These are phyloP conservation scores for Characodon lateralis DNA, from an alignment of 2,797 vertebrate genomes.

Conservation along the genomic window DNA sequence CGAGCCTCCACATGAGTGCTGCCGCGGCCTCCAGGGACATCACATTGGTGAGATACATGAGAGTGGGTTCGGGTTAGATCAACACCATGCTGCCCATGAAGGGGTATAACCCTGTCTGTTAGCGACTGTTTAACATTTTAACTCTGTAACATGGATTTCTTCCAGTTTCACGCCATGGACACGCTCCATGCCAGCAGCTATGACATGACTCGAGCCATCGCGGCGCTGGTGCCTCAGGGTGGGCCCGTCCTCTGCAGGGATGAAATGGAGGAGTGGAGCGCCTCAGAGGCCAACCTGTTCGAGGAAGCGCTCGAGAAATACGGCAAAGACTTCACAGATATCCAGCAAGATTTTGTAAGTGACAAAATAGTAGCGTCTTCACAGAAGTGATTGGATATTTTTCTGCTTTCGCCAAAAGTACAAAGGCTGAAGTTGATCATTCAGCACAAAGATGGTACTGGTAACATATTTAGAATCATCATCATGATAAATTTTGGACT, in stretches of 20 bases:
- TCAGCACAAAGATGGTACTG: not conserved
- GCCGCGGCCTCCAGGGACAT: slow-evolving; percentile 93
- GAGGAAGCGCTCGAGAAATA: slow-evolving; percentile 98
- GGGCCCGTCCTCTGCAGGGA: slow-evolving; percentile 95
- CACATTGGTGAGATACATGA: slow-evolving; percentile 87
- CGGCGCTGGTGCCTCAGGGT: slow-evolving; percentile 94
- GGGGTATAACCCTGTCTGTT: slow-evolving; percentile 30
- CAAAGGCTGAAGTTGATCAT: not conserved
- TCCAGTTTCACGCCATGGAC: slow-evolving; percentile 97
- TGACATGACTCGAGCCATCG: slow-evolving; percentile 94
- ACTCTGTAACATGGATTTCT: not conserved
- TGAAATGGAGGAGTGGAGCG: slow-evolving; percentile 99
- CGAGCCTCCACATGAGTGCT: slow-evolving; percentile 98
- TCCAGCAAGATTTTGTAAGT: slow-evolving; percentile 98
- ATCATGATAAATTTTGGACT: not conserved
- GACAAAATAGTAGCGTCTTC: not conserved
- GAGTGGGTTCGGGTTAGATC: slow-evolving; percentile 28
- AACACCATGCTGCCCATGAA: slow-evolving; percentile 15
- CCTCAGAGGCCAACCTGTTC: slow-evolving; percentile 95
- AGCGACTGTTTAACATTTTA: not conserved
- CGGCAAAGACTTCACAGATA: slow-evolving; percentile 97
- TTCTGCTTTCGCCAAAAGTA: not conserved
- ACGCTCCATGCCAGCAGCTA: slow-evolving; percentile 92
- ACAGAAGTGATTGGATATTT: not conserved
- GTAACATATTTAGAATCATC: not conserved